Percentiles rank a stretch among this genome's conserved stretches.
Evolutionary conservation across 2,797 vertebrate species (phyloP).

Genomic region (Vultur gryphus): DNA sequence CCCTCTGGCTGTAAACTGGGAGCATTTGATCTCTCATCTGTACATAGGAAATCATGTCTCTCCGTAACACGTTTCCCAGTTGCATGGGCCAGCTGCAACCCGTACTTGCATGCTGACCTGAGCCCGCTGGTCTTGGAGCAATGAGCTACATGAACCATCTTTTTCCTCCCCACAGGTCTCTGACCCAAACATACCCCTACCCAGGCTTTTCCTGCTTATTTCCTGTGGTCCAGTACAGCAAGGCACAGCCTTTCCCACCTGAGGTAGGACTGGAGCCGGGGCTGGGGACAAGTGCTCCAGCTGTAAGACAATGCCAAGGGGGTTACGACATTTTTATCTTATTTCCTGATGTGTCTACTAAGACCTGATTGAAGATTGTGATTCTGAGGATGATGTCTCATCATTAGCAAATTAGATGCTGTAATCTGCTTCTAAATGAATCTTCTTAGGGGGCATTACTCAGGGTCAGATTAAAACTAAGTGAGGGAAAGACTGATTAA

Average conservation of each 20-base stretch:
- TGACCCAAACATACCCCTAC: neutral
- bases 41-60: neutral
- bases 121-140: neutral
- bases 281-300: neutral
- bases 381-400: conserved; percentile 55
- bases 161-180: neutral
- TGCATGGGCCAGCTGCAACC: neutral
- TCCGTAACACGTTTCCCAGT: neutral
- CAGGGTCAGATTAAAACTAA: conserved; percentile 64
- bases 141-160: neutral
- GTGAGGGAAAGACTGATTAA: conserved; percentile 56
- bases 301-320: neutral
- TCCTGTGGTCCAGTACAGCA: rapidly evolving
- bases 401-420: conserved; percentile 62
- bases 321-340: neutral
- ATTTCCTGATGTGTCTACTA: conserved; percentile 5
- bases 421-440: conserved; percentile 65
- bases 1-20: neutral
- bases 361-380: neutral
- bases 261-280: neutral
- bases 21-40: neutral
- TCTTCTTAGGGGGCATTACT: conserved; percentile 62
- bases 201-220: neutral
- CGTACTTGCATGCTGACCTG: neutral
- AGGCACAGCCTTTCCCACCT: neutral